A percentile compares a stretch with the other conserved stretches of the same genome.
phyloP scores from a whole-genome alignment of 2,113 vertebrate genomes.

The Tetraodon nigroviridis region DNA sequence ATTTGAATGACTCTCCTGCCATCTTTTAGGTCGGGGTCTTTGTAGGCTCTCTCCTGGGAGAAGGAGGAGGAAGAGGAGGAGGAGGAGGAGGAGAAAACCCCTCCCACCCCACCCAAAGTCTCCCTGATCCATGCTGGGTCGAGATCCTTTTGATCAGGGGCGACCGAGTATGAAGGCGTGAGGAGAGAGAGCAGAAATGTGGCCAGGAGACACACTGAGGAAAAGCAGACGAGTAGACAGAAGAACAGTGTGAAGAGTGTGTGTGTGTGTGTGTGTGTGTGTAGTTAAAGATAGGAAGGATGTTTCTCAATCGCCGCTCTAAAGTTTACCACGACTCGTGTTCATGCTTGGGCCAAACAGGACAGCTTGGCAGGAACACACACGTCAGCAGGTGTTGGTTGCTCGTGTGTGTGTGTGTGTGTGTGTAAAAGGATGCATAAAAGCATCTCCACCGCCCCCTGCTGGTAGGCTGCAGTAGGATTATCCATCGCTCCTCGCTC shows the following conservation, averaged over 20 bases:
- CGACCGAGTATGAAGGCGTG: conserved; percentile 40
- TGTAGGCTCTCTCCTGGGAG: conserved; percentile 47
- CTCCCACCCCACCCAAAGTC: conserved; percentile 10
- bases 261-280: conserved; percentile 24
- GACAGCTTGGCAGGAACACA: conserved; percentile 33
- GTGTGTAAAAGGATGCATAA: conserved; percentile 33
- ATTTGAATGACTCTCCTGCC: conserved; percentile 37
- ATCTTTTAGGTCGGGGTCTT: conserved; percentile 47
- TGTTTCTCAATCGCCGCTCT: conserved; percentile 27
- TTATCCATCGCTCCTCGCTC: too few relatives aligned
- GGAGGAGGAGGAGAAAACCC: too few relatives aligned
- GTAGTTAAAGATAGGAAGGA: conserved; percentile 16
- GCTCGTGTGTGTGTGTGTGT: neutral
- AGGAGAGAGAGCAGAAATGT: conserved; percentile 13
- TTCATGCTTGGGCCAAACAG: conserved; percentile 10
- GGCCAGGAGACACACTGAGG: conserved; percentile 17
- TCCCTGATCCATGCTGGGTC: conserved; percentile 43
- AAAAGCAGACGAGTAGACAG: conserved; percentile 21
- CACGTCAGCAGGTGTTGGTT: conserved; percentile 51
- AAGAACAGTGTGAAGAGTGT: neutral
- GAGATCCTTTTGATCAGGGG: conserved; percentile 53
- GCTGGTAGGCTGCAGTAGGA: too few relatives aligned
- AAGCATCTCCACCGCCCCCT: too few relatives aligned
- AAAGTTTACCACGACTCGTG: neutral
- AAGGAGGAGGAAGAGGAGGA: too few relatives aligned